Evolutionary conservation across 1,140 invertebrate genomes (phyloP).

Genomic region (Phymastichus coffea): DNA sequence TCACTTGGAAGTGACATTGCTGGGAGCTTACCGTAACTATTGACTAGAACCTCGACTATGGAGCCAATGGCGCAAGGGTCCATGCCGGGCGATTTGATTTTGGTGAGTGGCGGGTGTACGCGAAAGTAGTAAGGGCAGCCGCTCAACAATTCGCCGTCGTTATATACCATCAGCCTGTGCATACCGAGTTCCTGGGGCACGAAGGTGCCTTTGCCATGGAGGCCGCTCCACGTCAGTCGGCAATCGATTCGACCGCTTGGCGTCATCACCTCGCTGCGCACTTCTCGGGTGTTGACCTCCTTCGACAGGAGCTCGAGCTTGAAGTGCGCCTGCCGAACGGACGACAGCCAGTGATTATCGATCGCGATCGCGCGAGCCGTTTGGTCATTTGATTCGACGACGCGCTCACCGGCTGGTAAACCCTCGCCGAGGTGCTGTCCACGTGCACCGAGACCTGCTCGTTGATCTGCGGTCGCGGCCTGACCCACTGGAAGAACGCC

Average conservation of each 20-base stretch:
- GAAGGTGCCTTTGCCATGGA: constrained; percentile 76
- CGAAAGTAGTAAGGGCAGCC: constrained; percentile 80
- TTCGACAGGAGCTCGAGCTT: constrained; percentile 76
- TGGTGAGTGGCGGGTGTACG: constrained; percentile 80
- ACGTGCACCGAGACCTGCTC: constrained; percentile 75
- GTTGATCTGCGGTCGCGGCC: constrained; percentile 76
- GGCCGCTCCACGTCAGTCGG: constrained; percentile 66
- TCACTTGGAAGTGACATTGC: too few relatives aligned
- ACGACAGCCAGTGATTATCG: neutral
- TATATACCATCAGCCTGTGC: constrained; percentile 75
- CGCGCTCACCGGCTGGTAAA: constrained; percentile 75
- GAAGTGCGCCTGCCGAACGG: constrained; percentile 71
- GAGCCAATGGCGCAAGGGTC: constrained; percentile 92
- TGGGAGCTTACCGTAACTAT: constrained; percentile 68
- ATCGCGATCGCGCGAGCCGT: too few relatives aligned
- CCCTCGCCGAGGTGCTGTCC: constrained; percentile 77
- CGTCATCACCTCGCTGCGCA: constrained; percentile 82
- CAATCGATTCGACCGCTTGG: constrained; percentile 66
- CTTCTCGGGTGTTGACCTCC: constrained; percentile 74
- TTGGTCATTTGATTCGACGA: neutral
- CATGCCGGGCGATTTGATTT: constrained; percentile 86
- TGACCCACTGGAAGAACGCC: constrained; percentile 84
- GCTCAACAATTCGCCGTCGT: constrained; percentile 65
- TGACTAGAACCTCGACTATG: constrained; percentile 93
- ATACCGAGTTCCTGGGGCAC: constrained; percentile 88